Base-by-base conservation (phyloP, 2,888 invertebrate genomes). In the Andrena hattorfiana region DNA sequence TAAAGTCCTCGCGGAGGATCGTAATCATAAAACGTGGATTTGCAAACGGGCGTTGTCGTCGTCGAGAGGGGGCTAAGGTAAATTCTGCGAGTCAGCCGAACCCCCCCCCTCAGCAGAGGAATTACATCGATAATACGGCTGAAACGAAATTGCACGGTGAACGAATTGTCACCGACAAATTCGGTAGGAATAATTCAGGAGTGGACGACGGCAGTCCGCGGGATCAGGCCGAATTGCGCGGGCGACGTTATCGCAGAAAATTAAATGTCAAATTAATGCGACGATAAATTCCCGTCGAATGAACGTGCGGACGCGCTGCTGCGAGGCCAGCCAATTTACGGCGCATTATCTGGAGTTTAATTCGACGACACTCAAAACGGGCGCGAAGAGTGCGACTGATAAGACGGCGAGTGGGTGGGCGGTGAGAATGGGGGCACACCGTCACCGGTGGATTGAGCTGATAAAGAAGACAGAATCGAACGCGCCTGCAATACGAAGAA, bases 211-310 rank as follows among this genome's bases (percentile, higher is more conserved):
- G 59, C 69, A 59, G 74, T 64, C 60, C 60, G 42, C 60, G 68
- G 71, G 71, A 59, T 72, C 77, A 51, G 28, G 74, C 63, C 64
- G 71, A 73, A 77, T 78, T 67, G 71, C 70, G 73, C 60, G 75
- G 63, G 59, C 42, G 76, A 70, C 83, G 85, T 79, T 70, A 80
- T 82, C 81, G 80, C 60, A 74, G 85, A 82, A 87, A 87, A 87
- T 87, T 87, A 86, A 87, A 87, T 86, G 88, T 87, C 88, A 86
- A 87, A 87, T 85, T 87, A 87, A 87, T 84, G 82, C 81, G 73
- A 75, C 84, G 86, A 87, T 87, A 87, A 87, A 87, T 87, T 86
- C 64, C 10, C 75, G 82, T 59, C 77, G 84, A 77, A 76, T 51
- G 84, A 67, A 35, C 76, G 64, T 51, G 78, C 63, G 35, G 56